Evolutionary conservation across 2,113 vertebrate genomes (phyloP).

Genomic region (Pardalotus punctatus): DNA sequence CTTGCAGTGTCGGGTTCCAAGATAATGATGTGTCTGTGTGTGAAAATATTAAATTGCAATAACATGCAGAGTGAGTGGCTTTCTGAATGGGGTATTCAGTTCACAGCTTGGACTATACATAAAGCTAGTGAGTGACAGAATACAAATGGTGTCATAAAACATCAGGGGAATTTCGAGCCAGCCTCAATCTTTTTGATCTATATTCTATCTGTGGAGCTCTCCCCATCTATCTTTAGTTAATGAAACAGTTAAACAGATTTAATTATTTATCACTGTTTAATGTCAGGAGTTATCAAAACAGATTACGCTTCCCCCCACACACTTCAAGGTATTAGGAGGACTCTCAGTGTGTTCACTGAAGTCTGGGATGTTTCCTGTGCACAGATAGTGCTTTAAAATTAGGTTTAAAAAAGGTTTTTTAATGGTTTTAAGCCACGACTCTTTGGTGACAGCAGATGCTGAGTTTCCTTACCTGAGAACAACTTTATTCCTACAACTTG

Average conservation of each 20-base stretch:
- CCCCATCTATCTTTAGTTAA: slow-evolving; percentile 26
- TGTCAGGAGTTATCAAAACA: slow-evolving; percentile 49
- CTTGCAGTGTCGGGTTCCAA: slow-evolving; percentile 88
- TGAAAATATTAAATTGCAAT: slow-evolving; percentile 99
- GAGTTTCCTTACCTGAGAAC: not conserved
- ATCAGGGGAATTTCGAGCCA: slow-evolving; percentile 39
- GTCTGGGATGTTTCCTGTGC: slow-evolving; percentile 14
- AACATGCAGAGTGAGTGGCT: slow-evolving; percentile 86
- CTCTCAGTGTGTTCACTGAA: not conserved
- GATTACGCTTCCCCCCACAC: not conserved
- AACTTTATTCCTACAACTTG: not conserved
- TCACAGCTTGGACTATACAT: slow-evolving; percentile 72
- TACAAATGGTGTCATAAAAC: slow-evolving; percentile 87
- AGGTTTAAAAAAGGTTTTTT: not conserved
- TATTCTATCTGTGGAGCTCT: not conserved
- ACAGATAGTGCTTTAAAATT: not conserved
- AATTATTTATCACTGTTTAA: slow-evolving; percentile 65
- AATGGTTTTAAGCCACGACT: fast-evolving
- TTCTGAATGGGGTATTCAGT: slow-evolving; percentile 92
- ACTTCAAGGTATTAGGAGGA: slow-evolving; percentile 1
- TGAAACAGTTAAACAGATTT: slow-evolving; percentile 45
- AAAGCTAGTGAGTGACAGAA: slow-evolving; percentile 89
- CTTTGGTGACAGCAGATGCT: not conserved
- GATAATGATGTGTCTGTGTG: slow-evolving; percentile 95
- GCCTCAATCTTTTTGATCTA: slow-evolving; percentile 21